phyloP scores from a whole-genome alignment of 2,797 vertebrate genomes.

The Acanthiza pusilla region DNA sequence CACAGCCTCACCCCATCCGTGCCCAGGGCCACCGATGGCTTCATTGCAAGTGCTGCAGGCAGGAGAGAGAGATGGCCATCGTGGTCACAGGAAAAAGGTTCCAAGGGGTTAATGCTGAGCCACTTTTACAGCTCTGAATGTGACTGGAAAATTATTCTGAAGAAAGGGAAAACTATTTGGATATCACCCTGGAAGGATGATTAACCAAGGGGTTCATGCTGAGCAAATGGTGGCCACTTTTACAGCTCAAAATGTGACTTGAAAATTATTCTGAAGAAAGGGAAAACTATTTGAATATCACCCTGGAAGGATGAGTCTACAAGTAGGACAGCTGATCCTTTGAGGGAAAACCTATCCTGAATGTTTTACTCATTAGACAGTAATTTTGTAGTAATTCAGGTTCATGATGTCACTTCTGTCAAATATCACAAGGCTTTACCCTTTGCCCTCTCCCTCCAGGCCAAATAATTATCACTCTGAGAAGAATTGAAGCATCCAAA shows the following conservation, averaged over 20 bases:
- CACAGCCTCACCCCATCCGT: neutral
- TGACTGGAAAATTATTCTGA: conserved; percentile 12
- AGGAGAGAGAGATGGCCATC: neutral
- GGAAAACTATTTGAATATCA: neutral
- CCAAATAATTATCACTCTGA: neutral
- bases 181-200: neutral
- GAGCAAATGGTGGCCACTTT: neutral
- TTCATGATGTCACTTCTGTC: conserved; percentile 38
- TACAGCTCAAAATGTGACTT: neutral
- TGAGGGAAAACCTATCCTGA: conserved; percentile 33
- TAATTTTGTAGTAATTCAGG: conserved; percentile 23
- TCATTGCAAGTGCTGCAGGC: neutral
- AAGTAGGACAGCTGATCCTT: conserved; percentile 19
- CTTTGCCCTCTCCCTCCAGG: neutral
- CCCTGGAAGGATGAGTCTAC: conserved; percentile 16
- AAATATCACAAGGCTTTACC: conserved; percentile 10
- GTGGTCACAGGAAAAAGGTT: neutral
- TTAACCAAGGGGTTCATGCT: neutral
- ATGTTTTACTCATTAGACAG: conserved; percentile 37
- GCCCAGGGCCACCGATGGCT: neutral
- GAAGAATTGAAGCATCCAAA: neutral
- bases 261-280: conserved; percentile 11
- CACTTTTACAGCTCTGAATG: neutral
- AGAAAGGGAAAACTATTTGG: conserved; percentile 9
- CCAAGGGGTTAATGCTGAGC: neutral